Evolutionary conservation across 2,113 vertebrate species (phyloP).

Genomic region (Bothrops jararaca): DNA sequence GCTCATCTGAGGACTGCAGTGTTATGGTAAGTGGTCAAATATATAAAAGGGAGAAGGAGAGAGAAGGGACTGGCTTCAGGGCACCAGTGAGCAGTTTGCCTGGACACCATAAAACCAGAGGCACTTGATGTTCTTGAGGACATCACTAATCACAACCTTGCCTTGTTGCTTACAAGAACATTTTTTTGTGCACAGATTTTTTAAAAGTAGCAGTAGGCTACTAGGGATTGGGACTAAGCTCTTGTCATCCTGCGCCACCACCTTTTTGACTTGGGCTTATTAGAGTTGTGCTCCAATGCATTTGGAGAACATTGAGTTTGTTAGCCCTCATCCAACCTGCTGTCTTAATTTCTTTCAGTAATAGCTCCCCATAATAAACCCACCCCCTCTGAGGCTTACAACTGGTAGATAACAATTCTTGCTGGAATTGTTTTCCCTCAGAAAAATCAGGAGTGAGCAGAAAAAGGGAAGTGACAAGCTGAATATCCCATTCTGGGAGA

Average conservation of each 20-base stretch:
- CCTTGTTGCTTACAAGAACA: neutral
- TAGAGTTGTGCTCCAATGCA: neutral
- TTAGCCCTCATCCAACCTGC: neutral
- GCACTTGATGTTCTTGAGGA: neutral
- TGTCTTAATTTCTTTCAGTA: neutral
- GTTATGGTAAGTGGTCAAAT: slow-evolving; percentile 76
- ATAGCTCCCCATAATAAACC: neutral
- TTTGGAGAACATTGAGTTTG: neutral
- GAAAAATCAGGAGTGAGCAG: neutral
- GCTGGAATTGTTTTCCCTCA: neutral
- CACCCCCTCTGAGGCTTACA: neutral
- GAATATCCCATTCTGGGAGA: neutral
- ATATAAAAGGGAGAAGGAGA: neutral
- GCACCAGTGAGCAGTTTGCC: neutral
- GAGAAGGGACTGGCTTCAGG: neutral
- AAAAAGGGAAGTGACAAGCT: neutral
- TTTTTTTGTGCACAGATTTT: neutral
- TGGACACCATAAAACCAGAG: neutral
- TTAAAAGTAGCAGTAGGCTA: neutral
- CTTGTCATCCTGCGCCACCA: neutral
- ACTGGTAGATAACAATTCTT: neutral
- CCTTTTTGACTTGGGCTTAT: neutral
- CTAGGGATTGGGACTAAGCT: neutral
- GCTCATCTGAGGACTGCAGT: slow-evolving; percentile 86
- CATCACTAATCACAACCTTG: neutral